Evolutionary conservation across 2,113 vertebrate species (phyloP).

Genomic region (Tinamus guttatus): DNA sequence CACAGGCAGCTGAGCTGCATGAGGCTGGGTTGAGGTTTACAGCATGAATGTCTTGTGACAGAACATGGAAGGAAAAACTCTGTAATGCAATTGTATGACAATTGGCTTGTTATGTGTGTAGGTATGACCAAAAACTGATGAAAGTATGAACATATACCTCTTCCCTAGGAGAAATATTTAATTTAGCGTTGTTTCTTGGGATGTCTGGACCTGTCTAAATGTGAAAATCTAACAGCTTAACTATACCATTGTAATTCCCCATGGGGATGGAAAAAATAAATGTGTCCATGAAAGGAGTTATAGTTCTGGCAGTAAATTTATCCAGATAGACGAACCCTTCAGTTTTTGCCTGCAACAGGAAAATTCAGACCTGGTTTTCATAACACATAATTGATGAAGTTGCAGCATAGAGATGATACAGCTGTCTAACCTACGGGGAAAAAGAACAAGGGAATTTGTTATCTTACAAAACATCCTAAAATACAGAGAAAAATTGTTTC

Average conservation of each 20-base stretch:
- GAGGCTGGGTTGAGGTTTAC: not conserved
- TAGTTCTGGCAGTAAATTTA: constrained; percentile 52
- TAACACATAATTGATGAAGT: not conserved
- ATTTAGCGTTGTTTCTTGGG: constrained; percentile 34
- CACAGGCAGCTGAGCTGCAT: not conserved
- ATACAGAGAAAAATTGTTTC: fast-evolving
- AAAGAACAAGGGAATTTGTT: not conserved
- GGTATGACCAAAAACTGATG: constrained; percentile 5
- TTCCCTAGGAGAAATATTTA: constrained; percentile 24
- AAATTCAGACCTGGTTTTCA: constrained; percentile 31
- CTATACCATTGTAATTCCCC: not conserved
- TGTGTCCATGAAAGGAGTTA: not conserved
- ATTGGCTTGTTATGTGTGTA: not conserved
- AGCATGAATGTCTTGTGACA: not conserved
- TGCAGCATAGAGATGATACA: not conserved
- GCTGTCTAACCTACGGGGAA: not conserved
- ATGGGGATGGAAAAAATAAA: constrained; percentile 32
- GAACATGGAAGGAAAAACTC: not conserved
- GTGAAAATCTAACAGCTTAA: constrained; percentile 39
- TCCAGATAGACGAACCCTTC: constrained; percentile 2
- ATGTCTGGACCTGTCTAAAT: constrained; percentile 41
- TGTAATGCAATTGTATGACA: not conserved
- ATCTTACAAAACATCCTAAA: not conserved
- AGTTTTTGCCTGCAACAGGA: not conserved
- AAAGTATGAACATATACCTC: constrained; percentile 1